phyloP scores from a whole-genome alignment of 2,113 vertebrate genomes.

The Calyptommatus sinebrachiatus region DNA sequence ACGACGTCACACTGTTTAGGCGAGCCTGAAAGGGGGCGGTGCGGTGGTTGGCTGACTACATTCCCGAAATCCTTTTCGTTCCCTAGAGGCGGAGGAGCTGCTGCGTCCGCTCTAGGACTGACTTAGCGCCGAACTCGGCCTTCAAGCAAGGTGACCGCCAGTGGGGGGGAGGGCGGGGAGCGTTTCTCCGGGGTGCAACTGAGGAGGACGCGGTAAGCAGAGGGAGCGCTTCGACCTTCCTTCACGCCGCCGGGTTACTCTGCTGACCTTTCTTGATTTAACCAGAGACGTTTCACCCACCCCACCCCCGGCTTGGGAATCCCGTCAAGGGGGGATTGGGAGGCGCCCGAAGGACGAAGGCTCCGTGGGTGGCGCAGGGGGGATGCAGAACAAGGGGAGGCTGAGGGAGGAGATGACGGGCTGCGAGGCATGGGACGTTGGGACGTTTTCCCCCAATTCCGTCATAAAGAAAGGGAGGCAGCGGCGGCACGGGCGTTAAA shows the following conservation, averaged over 20 bases:
- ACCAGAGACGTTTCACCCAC: neutral
- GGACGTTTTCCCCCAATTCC: no score
- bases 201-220: neutral
- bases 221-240: neutral
- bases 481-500: no score
- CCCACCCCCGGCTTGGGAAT: neutral
- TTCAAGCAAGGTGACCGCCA: conserved; percentile 45
- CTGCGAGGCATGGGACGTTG: no score
- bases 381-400: no score
- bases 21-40: neutral
- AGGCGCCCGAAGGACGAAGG: no score
- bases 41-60: neutral
- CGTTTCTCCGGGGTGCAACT: neutral
- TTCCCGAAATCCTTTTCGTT: neutral
- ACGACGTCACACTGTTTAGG: neutral
- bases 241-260: neutral
- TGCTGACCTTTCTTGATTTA: no score
- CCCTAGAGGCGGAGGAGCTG: neutral
- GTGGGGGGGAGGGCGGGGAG: neutral
- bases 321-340: no score
- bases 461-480: no score
- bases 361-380: no score
- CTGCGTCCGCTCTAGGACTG: fast-evolving
- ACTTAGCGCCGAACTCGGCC: neutral
- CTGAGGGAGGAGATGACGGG: no score